Conservation (phyloP, 2,888 invertebrate species). For the Meiosimyza platycephala region DNA sequence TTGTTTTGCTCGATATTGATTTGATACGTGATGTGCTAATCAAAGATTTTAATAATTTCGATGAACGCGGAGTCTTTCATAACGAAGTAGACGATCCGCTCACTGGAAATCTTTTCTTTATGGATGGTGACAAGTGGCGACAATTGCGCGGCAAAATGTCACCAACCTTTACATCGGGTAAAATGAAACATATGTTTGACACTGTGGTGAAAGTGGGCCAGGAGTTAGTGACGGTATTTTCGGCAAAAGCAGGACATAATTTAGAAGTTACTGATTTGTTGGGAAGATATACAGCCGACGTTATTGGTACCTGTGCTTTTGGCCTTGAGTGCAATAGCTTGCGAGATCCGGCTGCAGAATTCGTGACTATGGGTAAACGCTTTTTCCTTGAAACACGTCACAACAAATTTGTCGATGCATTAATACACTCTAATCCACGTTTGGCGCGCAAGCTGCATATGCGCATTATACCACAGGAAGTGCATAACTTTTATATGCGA, state of each 20-base stretch:
- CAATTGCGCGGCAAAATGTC: conserved; percentile 63
- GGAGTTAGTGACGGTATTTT: conserved; percentile 36
- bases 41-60: conserved; percentile 54
- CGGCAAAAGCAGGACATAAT: conserved; percentile 25
- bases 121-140: conserved; percentile 64
- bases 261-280: conserved; percentile 53
- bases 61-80: conserved; percentile 54
- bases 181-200: conserved; percentile 67
- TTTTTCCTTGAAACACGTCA: conserved; percentile 44
- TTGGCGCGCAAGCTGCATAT: conserved; percentile 45
- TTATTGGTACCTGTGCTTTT: conserved; percentile 66
- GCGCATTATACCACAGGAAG: conserved; percentile 45
- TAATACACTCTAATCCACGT: conserved; percentile 42
- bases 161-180: conserved; percentile 68
- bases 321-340: conserved; percentile 65
- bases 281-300: conserved; percentile 66
- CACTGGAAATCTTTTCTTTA: conserved; percentile 53
- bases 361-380: conserved; percentile 49
- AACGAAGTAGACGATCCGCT: conserved; percentile 60
- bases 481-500: conserved; percentile 57
- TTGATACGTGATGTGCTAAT: conserved; percentile 49
- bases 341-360: conserved; percentile 56
- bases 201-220: conserved; percentile 53
- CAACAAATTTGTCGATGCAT: conserved; percentile 25
- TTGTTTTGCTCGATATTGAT: conserved; percentile 49